Percentiles rank a stretch among this genome's conserved stretches.
Evolutionary conservation across 35 echinoderm and acorn worm species (phyloP).

Genomic region (Antedon bifida): DNA sequence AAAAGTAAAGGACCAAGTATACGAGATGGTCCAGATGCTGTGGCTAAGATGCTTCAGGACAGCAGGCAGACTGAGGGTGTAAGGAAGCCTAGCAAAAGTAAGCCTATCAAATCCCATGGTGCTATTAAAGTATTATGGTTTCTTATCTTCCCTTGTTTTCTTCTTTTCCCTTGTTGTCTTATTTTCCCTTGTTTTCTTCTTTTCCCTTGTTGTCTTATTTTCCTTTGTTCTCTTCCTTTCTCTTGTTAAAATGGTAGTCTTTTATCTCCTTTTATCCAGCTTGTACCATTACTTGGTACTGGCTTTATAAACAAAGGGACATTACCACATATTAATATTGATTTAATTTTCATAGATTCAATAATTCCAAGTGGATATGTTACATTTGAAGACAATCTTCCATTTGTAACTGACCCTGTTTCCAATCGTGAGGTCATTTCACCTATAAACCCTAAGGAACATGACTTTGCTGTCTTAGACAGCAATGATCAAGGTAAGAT

Average conservation of each 20-base stretch:
- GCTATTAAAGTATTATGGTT: background rate
- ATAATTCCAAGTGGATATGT: constrained; percentile 9
- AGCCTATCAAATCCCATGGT: background rate
- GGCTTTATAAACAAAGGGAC: too few relatives aligned
- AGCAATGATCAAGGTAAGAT: background rate
- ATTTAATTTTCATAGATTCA: background rate
- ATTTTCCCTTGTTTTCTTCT: too few relatives aligned
- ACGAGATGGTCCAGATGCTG: constrained; percentile 70
- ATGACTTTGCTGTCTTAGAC: background rate
- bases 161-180: too few relatives aligned
- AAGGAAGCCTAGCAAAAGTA: background rate
- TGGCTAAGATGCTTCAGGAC: constrained; percentile 58
- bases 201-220: too few relatives aligned
- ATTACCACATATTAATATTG: too few relatives aligned
- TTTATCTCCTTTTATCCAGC: too few relatives aligned
- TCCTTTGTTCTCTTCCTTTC: too few relatives aligned
- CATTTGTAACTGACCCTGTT: background rate
- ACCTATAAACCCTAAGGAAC: background rate
- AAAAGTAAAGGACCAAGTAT: constrained; percentile 74
- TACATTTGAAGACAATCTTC: constrained; percentile 6
- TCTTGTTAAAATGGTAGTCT: too few relatives aligned
- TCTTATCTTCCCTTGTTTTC: background rate
- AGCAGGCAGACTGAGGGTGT: background rate
- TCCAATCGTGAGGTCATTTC: constrained; percentile 8
- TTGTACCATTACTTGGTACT: too few relatives aligned